A percentile compares a stretch with the other conserved stretches of the same genome.
Conservation (phyloP, 2,797 vertebrate species). For the Melanotaenia maccullochi region DNA sequence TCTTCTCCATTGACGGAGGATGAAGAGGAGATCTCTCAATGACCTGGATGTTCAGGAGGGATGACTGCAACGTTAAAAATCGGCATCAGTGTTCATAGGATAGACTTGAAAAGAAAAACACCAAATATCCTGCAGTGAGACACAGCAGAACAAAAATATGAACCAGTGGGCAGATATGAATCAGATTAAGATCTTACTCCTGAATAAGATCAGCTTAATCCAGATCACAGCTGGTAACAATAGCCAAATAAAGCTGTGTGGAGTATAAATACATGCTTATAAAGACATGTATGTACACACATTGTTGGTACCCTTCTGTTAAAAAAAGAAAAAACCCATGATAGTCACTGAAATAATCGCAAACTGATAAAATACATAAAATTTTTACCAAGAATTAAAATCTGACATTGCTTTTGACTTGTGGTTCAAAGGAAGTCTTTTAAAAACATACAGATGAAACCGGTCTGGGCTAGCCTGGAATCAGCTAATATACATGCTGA, state of each 20-base stretch:
- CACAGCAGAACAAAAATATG: background rate
- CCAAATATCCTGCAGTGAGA: background rate
- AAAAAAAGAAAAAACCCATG: no score
- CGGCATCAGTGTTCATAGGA: background rate
- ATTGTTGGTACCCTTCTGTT: no score
- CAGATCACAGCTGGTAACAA: background rate
- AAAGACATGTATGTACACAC: background rate
- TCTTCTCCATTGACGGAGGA: constrained; percentile 1
- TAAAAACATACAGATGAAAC: background rate
- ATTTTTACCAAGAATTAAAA: no score
- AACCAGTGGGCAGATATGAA: background rate
- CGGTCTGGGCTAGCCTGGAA: no score
- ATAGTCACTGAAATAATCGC: background rate
- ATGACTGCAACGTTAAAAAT: background rate
- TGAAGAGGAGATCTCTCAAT: background rate
- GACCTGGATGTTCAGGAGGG: background rate
- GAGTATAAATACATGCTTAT: background rate
- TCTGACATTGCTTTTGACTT: background rate
- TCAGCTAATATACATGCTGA: no score
- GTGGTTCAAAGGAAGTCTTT: background rate
- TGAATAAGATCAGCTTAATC: background rate
- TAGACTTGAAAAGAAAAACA: background rate
- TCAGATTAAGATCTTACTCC: background rate
- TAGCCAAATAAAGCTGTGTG: background rate
- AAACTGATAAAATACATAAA: background rate